Base-by-base conservation (phyloP, 2,113 vertebrate genomes). In the Chaetodon trifascialis region DNA sequence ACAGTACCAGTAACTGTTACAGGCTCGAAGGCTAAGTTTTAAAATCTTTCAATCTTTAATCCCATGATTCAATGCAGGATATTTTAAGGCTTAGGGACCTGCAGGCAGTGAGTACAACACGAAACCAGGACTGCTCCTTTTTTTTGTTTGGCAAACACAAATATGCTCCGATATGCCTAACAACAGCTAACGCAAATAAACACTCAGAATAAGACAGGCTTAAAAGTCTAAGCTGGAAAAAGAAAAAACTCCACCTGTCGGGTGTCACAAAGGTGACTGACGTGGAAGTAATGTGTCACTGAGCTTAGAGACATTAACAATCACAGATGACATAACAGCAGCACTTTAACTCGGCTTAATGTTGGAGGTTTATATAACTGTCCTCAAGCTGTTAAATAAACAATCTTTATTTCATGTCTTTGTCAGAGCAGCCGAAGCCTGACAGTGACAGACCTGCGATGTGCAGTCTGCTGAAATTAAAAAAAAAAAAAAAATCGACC, bases 61-160 rank as follows among this genome's bases (percentile, higher is more conserved):
- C 59, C 23, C 15, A 46, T 40, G 42, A 63, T 68, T 30, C 17
- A 69, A 30, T 58, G 16, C 40, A 58, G 19, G 51, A 46, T 60
- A 66, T 80, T 59, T 54, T 23, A 65, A 56, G 42, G 7, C 11
- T 63, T 72, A 40, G 67, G 23, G 5, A 59, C 34, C 56, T 64
- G 79, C 7, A 51, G 74, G 73, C 78, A 40, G 16, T 67, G 59
- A 5, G 62, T 16, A 40, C 23, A 80, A n/a, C 67, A 58, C n/a
- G 49, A 30, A 70, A 65, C 51, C 58, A 58, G 2, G 21, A 8
- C 17, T 0, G 0, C 17, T 51, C 0, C 21, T 12, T 73, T 40
- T 42, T 17, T 76, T 72, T 34, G 10, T 76, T 72, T 34, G 10
- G 11, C 67, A 72, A 64, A 77, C 51, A 77, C 10, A 34, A 64